Percentiles rank a stretch among this genome's conserved stretches.
phyloP scores from a whole-genome alignment of 2,797 vertebrate genomes.

The Onychomys leucogaster region DNA sequence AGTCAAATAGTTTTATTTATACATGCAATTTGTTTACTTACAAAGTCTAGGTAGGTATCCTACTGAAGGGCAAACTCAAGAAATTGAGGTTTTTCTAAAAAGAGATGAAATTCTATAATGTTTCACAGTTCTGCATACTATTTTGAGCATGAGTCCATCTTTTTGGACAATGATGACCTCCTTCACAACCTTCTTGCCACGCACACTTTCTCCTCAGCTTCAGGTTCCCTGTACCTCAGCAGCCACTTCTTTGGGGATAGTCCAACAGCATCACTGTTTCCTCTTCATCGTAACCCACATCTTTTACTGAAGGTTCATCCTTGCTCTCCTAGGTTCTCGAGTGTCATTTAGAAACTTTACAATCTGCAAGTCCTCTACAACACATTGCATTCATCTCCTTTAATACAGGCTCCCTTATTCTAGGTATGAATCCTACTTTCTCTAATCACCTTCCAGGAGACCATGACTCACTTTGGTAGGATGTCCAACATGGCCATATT shows the following conservation, averaged over 20 bases:
- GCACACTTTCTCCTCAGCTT: background rate
- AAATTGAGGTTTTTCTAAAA: slow-evolving; percentile 13
- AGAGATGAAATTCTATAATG: background rate
- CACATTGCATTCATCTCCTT: background rate
- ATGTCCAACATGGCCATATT: background rate
- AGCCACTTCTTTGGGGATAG: background rate
- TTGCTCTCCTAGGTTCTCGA: background rate
- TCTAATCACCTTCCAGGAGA: background rate
- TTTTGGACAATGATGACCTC: background rate
- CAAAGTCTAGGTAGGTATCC: background rate
- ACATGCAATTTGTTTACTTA: background rate
- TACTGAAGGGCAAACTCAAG: background rate
- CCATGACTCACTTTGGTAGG: slow-evolving; percentile 19
- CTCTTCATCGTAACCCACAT: background rate
- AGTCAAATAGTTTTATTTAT: background rate
- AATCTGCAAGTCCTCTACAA: background rate
- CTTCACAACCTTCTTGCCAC: background rate
- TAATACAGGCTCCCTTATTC: background rate
- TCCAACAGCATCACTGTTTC: background rate
- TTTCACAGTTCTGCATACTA: background rate
- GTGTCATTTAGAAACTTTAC: background rate
- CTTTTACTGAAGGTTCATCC: background rate
- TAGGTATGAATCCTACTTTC: background rate
- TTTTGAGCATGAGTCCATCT: background rate
- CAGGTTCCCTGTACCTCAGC: background rate